Percentiles rank a stretch among this genome's conserved stretches.
Conservation (phyloP, 2,888 invertebrate species). For the Lochmaea crataegi region DNA sequence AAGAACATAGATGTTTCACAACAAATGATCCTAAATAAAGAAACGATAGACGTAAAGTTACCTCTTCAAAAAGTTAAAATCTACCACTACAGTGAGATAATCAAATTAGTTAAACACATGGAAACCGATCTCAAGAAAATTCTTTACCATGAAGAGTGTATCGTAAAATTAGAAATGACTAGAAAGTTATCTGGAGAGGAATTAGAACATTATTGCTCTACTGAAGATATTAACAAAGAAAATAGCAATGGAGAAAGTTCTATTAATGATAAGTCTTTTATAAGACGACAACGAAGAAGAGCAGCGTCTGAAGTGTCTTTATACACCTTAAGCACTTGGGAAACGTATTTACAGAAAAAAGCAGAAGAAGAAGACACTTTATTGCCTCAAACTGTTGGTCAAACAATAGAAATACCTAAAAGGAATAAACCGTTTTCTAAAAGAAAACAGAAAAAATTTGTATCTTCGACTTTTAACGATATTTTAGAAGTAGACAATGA, state of each 20-base stretch:
- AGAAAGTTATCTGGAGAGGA: constrained; percentile 22
- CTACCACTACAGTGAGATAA: constrained; percentile 26
- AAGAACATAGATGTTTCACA: neutral
- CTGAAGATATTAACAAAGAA: constrained; percentile 8
- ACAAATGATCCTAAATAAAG: constrained; percentile 17
- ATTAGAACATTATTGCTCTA: constrained; percentile 14
- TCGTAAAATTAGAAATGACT: constrained; percentile 11
- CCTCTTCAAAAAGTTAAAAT: constrained; percentile 29
- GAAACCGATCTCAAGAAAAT: constrained; percentile 24
- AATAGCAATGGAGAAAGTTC: neutral
- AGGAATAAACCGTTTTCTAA: constrained; percentile 12
- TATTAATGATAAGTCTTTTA: neutral
- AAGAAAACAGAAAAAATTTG: constrained; percentile 24
- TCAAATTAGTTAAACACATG: constrained; percentile 8
- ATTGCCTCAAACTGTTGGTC: neutral
- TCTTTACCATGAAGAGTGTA: constrained; percentile 23
- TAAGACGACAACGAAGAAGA: constrained; percentile 17
- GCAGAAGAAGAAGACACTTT: constrained; percentile 15
- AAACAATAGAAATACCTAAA: constrained; percentile 2
- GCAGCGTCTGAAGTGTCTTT: constrained; percentile 8
- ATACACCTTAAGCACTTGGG: constrained; percentile 30
- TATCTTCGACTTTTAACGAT: constrained; percentile 31
- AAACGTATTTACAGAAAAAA: constrained; percentile 25
- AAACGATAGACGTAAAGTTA: constrained; percentile 26
- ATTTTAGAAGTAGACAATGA: constrained; percentile 16